Conservation (phyloP, 2,888 invertebrate genomes). For the Caenorhabditis wallacei region DNA sequence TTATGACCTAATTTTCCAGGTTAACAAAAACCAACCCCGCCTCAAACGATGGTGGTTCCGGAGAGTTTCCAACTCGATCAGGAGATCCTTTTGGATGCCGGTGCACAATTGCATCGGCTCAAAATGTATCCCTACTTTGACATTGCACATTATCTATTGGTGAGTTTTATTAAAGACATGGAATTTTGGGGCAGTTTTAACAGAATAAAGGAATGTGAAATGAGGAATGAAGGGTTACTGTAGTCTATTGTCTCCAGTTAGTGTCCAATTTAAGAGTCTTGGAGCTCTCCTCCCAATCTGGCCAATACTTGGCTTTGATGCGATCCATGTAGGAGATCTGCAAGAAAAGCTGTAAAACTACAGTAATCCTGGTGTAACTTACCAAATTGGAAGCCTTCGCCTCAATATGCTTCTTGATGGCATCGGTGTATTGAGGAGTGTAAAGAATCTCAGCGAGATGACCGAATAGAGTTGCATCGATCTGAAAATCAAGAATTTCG, state of each 20-base stretch:
- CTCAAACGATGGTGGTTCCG: constrained; percentile 66
- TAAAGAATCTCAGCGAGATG: constrained; percentile 94
- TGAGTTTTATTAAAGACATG: constrained; percentile 61
- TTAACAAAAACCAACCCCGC: background rate
- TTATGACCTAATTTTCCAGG: constrained; percentile 20
- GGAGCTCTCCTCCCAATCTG: constrained; percentile 77
- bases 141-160: constrained; percentile 92
- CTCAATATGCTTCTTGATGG: constrained; percentile 89
- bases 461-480: constrained; percentile 94
- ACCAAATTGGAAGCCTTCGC: constrained; percentile 72
- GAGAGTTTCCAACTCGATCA: constrained; percentile 74
- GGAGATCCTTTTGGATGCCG: constrained; percentile 89
- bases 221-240: background rate
- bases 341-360: constrained; percentile 4
- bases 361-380: background rate
- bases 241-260: background rate
- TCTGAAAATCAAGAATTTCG: constrained; percentile 55
- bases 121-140: constrained; percentile 99
- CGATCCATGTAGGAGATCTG: constrained; percentile 67
- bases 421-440: constrained; percentile 92
- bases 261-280: constrained; percentile 64
- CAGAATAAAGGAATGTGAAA: background rate
- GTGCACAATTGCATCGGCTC: constrained; percentile 97
- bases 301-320: constrained; percentile 79
- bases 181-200: background rate